phyloP scores from a whole-genome alignment of 2,888 invertebrate species.

The Hydriomena furcata region DNA sequence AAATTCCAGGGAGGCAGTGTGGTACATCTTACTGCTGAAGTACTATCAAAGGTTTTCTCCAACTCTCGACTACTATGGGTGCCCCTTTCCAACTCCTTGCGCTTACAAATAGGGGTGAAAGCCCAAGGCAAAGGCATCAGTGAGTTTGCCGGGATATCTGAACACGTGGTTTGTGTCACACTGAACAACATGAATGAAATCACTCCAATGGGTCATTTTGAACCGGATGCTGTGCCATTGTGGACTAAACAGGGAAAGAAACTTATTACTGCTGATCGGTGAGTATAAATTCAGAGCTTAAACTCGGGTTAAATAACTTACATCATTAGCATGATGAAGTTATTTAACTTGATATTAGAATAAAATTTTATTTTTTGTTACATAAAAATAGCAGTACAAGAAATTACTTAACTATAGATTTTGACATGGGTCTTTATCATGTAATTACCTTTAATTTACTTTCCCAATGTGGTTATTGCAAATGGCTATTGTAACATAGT shows the following conservation, averaged over 20 bases:
- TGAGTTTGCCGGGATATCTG: constrained; percentile 87
- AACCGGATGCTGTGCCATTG: constrained; percentile 87
- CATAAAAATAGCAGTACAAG: too few species aligned
- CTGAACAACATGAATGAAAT: constrained; percentile 88
- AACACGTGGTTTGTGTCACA: constrained; percentile 76
- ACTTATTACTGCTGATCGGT: constrained; percentile 85
- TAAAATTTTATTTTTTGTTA: too few species aligned
- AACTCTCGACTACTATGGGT: constrained; percentile 87
- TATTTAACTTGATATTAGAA: too few species aligned
- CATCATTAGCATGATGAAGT: too few species aligned
- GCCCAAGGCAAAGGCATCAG: constrained; percentile 86
- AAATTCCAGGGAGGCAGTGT: constrained; percentile 89
- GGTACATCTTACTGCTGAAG: constrained; percentile 91
- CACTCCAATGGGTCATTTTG: constrained; percentile 88
- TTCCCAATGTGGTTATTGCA: too few species aligned
- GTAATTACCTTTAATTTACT: too few species aligned
- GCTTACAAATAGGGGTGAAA: constrained; percentile 85
- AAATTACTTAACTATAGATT: too few species aligned
- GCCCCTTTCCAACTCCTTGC: constrained; percentile 87
- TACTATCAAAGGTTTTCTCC: constrained; percentile 85
- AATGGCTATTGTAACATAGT: too few species aligned
- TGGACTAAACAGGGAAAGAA: constrained; percentile 92
- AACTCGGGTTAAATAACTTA: too few species aligned
- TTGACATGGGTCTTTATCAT: too few species aligned
- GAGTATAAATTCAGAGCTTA: constrained; percentile 28